A percentile compares a stretch with the other conserved stretches of the same genome.
Conservation (phyloP, 2,797 vertebrate genomes). For the Remorina albescens region DNA sequence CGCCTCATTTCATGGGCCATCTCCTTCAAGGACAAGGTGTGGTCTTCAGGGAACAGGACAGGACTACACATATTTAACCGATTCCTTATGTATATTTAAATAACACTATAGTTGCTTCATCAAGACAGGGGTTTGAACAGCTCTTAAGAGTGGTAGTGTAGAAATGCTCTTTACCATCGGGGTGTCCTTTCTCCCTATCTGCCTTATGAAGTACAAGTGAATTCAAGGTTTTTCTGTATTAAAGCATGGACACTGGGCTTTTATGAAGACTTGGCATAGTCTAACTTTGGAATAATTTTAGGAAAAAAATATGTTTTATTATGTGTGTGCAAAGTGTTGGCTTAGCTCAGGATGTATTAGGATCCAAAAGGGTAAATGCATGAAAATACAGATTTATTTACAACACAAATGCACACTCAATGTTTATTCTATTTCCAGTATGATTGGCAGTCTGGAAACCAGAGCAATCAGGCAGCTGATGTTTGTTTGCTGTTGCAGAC, state of each 20-base stretch:
- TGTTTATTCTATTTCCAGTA: not conserved
- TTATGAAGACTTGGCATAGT: too few relatives aligned
- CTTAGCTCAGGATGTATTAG: not conserved
- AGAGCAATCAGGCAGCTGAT: not conserved
- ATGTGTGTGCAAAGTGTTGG: not conserved
- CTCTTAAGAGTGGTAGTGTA: not conserved
- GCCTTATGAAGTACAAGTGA: too few relatives aligned
- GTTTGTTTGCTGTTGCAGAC: not conserved
- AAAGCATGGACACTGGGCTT: too few relatives aligned
- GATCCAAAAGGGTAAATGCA: not conserved
- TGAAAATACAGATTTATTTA: not conserved
- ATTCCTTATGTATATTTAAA: not conserved
- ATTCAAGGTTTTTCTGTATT: too few relatives aligned
- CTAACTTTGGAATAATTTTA: too few relatives aligned
- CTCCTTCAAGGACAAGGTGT: conserved; percentile 13
- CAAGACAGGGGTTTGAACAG: not conserved
- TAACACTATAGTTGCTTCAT: not conserved
- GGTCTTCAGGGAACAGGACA: not conserved
- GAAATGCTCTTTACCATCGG: not conserved
- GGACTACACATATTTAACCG: conserved; percentile 13
- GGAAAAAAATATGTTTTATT: too few relatives aligned
- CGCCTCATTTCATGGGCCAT: conserved; percentile 31
- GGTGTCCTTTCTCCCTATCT: not conserved
- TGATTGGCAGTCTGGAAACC: not conserved
- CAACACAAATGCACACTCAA: not conserved